Percentiles rank a stretch among this genome's conserved stretches.
These are phyloP conservation scores for Halocynthia roretzi DNA, from an alignment of 23 tunicate species.

Conservation along the genomic window DNA sequence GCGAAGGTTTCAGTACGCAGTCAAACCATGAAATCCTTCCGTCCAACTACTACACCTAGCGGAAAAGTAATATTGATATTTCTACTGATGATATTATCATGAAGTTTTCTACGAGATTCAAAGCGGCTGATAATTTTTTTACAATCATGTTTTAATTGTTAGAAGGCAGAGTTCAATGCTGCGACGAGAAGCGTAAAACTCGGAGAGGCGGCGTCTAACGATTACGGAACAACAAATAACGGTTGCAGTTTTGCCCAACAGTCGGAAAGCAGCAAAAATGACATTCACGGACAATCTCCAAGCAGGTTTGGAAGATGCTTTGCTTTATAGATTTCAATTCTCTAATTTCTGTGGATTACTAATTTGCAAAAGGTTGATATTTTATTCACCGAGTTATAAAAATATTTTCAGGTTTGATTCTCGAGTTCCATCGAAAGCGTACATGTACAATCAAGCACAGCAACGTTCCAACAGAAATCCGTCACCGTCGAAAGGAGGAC, in stretches of 20 bases:
- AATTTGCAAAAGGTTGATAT: too few species aligned
- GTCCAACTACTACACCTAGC: not conserved
- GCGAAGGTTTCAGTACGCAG: constrained; percentile 45
- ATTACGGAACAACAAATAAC: constrained; percentile 1
- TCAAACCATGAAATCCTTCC: constrained; percentile 25
- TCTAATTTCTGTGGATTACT: not conserved
- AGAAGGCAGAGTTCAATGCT: not conserved
- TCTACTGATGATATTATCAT: too few species aligned
- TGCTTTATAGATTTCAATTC: not conserved
- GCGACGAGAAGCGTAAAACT: not conserved
- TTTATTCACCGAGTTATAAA: not conserved
- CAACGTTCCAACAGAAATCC: not conserved
- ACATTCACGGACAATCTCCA: not conserved
- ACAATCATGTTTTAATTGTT: not conserved
- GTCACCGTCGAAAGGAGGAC: constrained; percentile 21
- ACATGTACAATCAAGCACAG: constrained; percentile 22
- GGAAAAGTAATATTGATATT: not conserved
- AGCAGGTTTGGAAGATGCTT: not conserved
- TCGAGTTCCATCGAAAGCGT: constrained; percentile 8
- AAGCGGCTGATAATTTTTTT: not conserved
- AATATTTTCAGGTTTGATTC: not conserved
- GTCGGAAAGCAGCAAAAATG: not conserved
- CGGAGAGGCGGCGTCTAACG: not conserved
- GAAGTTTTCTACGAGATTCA: not conserved
- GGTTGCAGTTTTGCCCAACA: not conserved